These are phyloP conservation scores for Aldrovandia affinis DNA, from an alignment of 2,797 vertebrate species.

Conservation along the genomic window DNA sequence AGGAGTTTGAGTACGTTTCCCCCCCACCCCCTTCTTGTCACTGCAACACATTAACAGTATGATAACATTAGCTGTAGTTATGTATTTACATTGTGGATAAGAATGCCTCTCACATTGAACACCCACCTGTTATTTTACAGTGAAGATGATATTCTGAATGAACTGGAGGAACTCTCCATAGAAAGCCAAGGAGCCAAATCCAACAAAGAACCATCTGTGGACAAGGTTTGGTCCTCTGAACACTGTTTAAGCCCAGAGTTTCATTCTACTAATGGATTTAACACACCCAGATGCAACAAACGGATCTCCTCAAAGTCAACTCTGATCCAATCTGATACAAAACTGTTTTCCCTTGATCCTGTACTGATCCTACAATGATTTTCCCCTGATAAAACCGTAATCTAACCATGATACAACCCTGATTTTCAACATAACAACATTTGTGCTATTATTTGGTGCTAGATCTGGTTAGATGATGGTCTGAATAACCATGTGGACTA, in stretches of 20 bases:
- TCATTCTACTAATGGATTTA: constrained; percentile 8
- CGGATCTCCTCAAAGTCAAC: neutral
- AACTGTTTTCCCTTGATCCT: neutral
- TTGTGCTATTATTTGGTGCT: too few relatives aligned
- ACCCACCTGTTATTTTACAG: constrained; percentile 66
- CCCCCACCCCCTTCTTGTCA: neutral
- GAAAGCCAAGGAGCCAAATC: constrained; percentile 82
- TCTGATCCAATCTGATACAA: neutral
- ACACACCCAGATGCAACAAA: neutral
- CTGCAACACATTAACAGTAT: neutral
- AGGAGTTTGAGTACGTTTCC: constrained; percentile 81
- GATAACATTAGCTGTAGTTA: constrained; percentile 14
- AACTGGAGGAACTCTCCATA: constrained; percentile 89
- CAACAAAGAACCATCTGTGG: constrained; percentile 58
- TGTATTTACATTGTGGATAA: neutral
- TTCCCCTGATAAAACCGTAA: neutral
- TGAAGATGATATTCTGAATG: constrained; percentile 95
- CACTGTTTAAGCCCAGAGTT: neutral
- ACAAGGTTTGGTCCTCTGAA: constrained; percentile 12
- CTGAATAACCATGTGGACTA: too few relatives aligned
- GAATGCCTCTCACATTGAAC: neutral
- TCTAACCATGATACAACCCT: neutral
- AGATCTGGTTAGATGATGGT: too few relatives aligned
- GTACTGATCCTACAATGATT: neutral
- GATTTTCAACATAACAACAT: neutral